Percentiles rank a stretch among this genome's conserved stretches.
These are phyloP conservation scores for Catamblyrhynchus diadema DNA, from an alignment of 2,797 vertebrate genomes.

Conservation along the genomic window DNA sequence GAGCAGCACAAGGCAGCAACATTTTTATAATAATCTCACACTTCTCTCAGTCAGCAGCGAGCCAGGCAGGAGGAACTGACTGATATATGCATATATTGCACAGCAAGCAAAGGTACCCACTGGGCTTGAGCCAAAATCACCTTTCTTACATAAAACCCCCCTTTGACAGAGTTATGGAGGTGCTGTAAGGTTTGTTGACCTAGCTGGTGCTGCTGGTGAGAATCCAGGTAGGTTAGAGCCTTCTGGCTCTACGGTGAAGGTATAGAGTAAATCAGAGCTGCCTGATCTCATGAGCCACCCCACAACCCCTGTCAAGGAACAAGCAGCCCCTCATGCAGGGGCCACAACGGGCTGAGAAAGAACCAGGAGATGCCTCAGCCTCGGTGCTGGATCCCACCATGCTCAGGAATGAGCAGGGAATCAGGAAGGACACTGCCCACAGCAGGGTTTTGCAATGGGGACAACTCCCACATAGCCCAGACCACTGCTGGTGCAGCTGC, in stretches of 20 bases:
- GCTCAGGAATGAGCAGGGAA: not conserved
- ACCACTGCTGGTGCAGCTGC: not conserved
- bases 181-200: not conserved
- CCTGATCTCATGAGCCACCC: not conserved
- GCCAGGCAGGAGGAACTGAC: not conserved
- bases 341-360: not conserved
- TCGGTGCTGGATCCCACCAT: accelerated
- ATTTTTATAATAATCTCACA: not conserved
- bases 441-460: not conserved
- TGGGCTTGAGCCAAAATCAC: slow-evolving; percentile 2
- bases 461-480: not conserved
- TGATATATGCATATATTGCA: not conserved
- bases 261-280: not conserved
- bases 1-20: not conserved
- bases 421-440: not conserved
- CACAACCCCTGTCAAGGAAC: not conserved
- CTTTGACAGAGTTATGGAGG: not conserved
- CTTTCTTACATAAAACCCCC: not conserved
- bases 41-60: not conserved
- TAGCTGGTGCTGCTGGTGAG: slow-evolving; percentile 9
- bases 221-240: not conserved
- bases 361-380: not conserved
- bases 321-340: not conserved
- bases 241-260: not conserved
- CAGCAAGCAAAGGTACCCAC: not conserved